A percentile compares a stretch with the other conserved stretches of the same genome.
Conservation (phyloP, 2,113 vertebrate genomes). For the Etia nguti region DNA sequence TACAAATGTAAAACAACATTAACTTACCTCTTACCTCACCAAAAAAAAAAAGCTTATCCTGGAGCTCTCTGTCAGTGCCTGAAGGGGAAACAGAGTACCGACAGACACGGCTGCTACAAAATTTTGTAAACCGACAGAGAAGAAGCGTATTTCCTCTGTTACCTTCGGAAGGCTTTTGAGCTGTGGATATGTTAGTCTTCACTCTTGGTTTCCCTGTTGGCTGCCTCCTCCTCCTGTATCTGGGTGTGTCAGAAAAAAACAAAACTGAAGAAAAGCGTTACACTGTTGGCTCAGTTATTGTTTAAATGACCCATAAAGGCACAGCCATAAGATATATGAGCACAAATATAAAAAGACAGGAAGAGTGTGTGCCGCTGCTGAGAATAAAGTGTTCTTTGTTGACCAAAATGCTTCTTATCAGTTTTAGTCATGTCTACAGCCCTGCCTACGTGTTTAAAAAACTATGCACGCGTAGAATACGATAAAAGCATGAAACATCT, state of each 20-base stretch:
- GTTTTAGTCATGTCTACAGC: not conserved
- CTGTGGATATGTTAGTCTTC: not conserved
- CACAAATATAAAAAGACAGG: not conserved
- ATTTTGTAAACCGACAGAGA: not conserved
- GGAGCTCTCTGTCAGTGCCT: not conserved
- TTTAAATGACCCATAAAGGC: not conserved
- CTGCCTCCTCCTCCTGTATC: not conserved
- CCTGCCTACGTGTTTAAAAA: not conserved
- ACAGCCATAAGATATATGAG: not conserved
- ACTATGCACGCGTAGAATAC: accelerated
- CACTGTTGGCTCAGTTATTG: not conserved
- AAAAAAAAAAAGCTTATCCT: not conserved
- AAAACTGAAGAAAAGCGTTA: not conserved
- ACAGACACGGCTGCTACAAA: not conserved
- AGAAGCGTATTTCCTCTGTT: not conserved
- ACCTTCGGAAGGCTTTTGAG: not conserved
- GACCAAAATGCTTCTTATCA: not conserved
- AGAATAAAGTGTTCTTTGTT: not conserved
- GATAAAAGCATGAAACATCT: not conserved
- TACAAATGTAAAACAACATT: not conserved
- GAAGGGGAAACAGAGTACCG: not conserved
- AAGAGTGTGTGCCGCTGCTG: not conserved
- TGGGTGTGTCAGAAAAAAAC: not conserved
- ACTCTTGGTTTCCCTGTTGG: not conserved
- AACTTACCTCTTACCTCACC: conserved; percentile 1